Conservation (phyloP, 1,140 invertebrate species). For the Caenorhabditis inopinata region DNA sequence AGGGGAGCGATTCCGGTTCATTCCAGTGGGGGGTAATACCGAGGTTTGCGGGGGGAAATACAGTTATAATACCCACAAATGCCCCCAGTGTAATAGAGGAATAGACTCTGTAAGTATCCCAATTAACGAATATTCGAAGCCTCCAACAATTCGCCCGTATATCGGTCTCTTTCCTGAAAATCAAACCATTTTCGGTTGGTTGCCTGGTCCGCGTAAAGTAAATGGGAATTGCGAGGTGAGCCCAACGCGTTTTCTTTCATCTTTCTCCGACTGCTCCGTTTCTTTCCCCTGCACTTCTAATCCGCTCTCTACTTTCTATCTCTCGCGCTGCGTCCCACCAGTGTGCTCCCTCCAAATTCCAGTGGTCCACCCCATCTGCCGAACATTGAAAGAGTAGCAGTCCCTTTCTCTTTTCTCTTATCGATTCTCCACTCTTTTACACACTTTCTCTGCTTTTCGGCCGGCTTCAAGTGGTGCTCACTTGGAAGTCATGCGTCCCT, state of each 20-base stretch:
- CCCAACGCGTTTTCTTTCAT: background rate
- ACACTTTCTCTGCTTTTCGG: background rate
- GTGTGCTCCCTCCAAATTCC: background rate
- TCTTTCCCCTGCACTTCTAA: background rate
- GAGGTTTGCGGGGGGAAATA: no score
- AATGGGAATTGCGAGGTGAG: no score
- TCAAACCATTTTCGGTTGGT: no score
- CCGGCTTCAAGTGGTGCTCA: background rate
- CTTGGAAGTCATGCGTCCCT: background rate
- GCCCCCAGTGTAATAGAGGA: no score
- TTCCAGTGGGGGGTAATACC: no score
- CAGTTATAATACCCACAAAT: no score
- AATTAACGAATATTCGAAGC: no score
- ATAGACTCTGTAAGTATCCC: no score
- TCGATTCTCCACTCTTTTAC: constrained; percentile 6
- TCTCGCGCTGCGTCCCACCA: background rate
- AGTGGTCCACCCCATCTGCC: background rate
- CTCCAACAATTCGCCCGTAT: no score
- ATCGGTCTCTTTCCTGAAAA: no score
- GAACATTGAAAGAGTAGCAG: background rate
- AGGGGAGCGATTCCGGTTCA: no score
- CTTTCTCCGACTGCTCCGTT: background rate
- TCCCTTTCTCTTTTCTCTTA: background rate
- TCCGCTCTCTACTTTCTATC: background rate
- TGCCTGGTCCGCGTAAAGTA: no score